phyloP scores from a whole-genome alignment of 2,797 vertebrate species.

The Pogoniulus pusillus region DNA sequence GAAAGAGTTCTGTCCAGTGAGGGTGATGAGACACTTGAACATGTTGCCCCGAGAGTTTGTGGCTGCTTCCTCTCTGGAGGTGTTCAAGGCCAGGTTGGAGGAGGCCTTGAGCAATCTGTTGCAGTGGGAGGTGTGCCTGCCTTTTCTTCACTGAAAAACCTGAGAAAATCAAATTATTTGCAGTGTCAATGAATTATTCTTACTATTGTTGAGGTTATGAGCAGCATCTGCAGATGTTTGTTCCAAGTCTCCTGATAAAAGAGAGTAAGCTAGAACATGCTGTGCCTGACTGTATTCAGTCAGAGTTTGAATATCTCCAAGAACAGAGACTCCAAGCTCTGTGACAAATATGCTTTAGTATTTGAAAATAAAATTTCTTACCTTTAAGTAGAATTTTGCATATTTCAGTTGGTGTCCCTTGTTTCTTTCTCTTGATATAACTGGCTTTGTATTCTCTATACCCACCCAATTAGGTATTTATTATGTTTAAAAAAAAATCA shows the following conservation, averaged over 20 bases:
- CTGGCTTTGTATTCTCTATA: background rate
- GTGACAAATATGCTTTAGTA: background rate
- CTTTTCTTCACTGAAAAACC: background rate
- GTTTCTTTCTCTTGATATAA: background rate
- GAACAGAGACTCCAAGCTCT: background rate
- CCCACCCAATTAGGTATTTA: background rate
- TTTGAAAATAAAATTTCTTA: background rate
- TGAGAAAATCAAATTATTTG: background rate
- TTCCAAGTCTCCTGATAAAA: background rate
- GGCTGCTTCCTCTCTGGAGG: too few relatives aligned
- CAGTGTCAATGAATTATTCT: background rate
- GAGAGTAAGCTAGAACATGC: fast-evolving
- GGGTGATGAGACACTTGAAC: too few relatives aligned
- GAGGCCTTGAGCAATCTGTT: too few relatives aligned
- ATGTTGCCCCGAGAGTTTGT: too few relatives aligned
- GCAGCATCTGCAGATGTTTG: background rate
- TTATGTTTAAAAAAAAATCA: background rate
- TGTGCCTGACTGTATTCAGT: background rate
- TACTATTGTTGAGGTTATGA: background rate
- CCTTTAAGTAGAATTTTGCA: too few relatives aligned
- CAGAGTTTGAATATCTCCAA: background rate
- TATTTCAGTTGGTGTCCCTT: background rate
- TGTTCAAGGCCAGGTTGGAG: too few relatives aligned
- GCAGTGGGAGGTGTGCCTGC: too few relatives aligned
- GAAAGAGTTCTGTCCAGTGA: too few relatives aligned